These are phyloP conservation scores for Enteromius thamalakanensis DNA, from an alignment of 2,797 vertebrate species.

Conservation along the genomic window DNA sequence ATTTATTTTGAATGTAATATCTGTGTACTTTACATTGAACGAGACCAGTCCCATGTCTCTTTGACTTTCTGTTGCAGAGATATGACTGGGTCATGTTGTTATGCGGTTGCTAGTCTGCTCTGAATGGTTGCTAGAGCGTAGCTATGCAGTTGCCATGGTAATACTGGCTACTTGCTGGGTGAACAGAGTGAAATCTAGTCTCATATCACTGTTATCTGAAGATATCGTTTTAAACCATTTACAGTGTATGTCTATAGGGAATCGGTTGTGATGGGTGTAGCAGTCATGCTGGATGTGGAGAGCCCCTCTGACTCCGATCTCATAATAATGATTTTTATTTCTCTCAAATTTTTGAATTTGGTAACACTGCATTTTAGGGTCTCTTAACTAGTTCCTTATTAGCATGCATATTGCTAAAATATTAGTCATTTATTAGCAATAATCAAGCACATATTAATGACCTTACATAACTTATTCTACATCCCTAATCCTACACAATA, in stretches of 20 bases:
- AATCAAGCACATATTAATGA: no score
- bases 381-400: no score
- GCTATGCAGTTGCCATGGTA: conserved; percentile 22
- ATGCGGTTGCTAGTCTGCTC: conserved; percentile 10
- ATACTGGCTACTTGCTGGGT: not conserved
- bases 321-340: no score
- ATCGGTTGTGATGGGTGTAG: not conserved
- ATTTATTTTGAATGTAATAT: not conserved
- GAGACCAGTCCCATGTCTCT: not conserved
- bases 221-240: not conserved
- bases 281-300: not conserved
- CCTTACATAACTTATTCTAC: no score
- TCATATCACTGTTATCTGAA: not conserved
- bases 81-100: not conserved
- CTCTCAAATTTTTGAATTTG: no score
- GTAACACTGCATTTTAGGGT: no score
- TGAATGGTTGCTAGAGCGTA: conserved; percentile 28
- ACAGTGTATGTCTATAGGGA: not conserved
- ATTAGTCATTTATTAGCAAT: no score
- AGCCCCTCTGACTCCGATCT: not conserved
- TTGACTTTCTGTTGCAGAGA: not conserved
- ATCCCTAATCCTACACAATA: no score
- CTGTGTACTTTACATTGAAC: no score
- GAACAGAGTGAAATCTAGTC: conserved; percentile 4
- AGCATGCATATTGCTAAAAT: no score